phyloP scores from a whole-genome alignment of 2,113 vertebrate species.

The Willisornis vidua region DNA sequence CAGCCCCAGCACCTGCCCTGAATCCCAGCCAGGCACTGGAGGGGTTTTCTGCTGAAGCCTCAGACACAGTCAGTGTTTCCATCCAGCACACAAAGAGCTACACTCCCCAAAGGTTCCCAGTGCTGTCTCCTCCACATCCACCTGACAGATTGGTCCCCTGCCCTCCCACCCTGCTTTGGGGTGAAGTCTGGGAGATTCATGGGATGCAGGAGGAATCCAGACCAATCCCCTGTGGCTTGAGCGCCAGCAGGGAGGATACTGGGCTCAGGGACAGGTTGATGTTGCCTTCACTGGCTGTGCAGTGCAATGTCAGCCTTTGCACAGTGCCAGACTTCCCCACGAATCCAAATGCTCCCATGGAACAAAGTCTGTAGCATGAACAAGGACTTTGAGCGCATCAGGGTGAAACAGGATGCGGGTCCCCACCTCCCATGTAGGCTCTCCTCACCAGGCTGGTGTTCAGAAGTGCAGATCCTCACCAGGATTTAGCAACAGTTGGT shows the following conservation, averaged over 20 bases:
- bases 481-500: neutral
- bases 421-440: neutral
- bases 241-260: neutral
- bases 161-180: neutral
- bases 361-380: neutral
- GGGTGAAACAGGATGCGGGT: neutral
- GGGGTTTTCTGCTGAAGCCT: neutral
- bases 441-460: neutral
- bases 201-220: neutral
- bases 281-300: neutral
- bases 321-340: fast-evolving
- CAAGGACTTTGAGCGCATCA: neutral
- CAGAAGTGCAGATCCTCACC: neutral
- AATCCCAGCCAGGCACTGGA: neutral
- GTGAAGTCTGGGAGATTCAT: neutral
- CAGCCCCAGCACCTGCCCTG: neutral
- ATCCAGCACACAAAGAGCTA: neutral
- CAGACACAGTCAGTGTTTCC: neutral
- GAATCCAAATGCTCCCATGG: neutral
- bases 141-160: neutral
- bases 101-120: neutral
- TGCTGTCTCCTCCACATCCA: fast-evolving
- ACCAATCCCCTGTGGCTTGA: neutral
- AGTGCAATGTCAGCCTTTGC: neutral
- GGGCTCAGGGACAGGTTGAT: neutral